These are phyloP conservation scores for Callosobruchus maculatus DNA, from an alignment of 2,888 invertebrate species.

Conservation along the genomic window DNA sequence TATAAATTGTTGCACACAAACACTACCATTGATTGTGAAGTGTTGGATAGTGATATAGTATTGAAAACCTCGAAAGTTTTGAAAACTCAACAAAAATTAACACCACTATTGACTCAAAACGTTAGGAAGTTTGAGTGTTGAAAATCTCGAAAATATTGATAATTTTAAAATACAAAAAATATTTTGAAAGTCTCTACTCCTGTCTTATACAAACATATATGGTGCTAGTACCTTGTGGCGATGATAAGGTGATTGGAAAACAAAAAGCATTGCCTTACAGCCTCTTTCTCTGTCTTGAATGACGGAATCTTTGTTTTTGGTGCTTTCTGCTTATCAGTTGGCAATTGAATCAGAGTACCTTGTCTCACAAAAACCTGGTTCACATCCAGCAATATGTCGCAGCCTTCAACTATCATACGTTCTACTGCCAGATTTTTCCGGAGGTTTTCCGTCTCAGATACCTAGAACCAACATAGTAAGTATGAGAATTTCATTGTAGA, in stretches of 20 bases:
- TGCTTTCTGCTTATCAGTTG: constrained; percentile 57
- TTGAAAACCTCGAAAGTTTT: no score
- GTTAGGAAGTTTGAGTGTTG: no score
- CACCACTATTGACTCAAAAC: no score
- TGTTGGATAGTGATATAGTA: no score
- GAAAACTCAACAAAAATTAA: no score
- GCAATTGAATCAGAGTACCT: constrained; percentile 75
- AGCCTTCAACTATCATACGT: constrained; percentile 90
- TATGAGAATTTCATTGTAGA: background rate
- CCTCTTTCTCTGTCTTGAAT: constrained; percentile 66
- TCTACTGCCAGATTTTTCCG: constrained; percentile 88
- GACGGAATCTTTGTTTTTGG: constrained; percentile 60
- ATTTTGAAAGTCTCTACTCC: no score
- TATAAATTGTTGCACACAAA: no score
- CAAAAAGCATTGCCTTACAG: constrained; percentile 78
- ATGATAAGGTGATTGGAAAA: constrained; percentile 88
- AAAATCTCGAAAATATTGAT: no score
- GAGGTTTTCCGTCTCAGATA: constrained; percentile 88
- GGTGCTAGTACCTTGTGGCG: constrained; percentile 64
- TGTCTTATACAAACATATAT: no score
- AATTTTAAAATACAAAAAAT: no score
- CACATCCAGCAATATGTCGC: constrained; percentile 86
- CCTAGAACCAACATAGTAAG: constrained; percentile 48
- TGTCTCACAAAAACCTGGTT: constrained; percentile 92
- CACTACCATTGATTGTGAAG: no score